These are phyloP conservation scores for Xanthostigma xanthostigma DNA, from an alignment of 2,888 invertebrate genomes.

Conservation along the genomic window DNA sequence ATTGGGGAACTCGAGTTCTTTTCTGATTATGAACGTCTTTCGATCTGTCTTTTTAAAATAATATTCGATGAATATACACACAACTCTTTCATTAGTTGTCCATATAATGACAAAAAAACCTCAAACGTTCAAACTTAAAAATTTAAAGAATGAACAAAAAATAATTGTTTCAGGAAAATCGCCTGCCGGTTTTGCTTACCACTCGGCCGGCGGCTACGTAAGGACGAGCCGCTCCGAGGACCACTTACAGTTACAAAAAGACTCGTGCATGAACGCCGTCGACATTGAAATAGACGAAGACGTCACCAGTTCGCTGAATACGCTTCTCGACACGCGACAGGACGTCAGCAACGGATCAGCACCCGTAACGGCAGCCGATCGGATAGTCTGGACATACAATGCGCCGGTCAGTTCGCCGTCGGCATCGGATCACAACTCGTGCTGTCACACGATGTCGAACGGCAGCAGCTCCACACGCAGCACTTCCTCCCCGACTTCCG, in stretches of 20 bases:
- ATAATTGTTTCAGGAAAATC: constrained; percentile 1
- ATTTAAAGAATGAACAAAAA: too few species aligned
- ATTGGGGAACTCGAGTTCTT: too few species aligned
- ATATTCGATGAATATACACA: too few species aligned
- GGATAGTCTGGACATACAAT: constrained; percentile 86
- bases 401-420: constrained; percentile 56
- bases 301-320: constrained; percentile 84
- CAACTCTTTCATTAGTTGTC: too few species aligned
- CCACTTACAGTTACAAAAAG: constrained; percentile 71
- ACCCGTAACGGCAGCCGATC: constrained; percentile 38
- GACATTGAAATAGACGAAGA: constrained; percentile 88
- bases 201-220: constrained; percentile 47
- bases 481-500: constrained; percentile 61
- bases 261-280: constrained; percentile 65
- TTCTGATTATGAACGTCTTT: too few species aligned
- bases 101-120: too few species aligned
- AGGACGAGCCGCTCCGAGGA: constrained; percentile 85
- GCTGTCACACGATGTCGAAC: constrained; percentile 43
- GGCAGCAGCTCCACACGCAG: constrained; percentile 40
- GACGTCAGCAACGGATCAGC: constrained; percentile 33
- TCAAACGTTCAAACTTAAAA: too few species aligned
- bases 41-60: too few species aligned
- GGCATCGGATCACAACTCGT: constrained; percentile 33
- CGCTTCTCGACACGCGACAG: constrained; percentile 64
- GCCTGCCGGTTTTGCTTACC: constrained; percentile 7